Base-by-base conservation (phyloP, 1,140 invertebrate genomes). In the Venturia canescens region DNA sequence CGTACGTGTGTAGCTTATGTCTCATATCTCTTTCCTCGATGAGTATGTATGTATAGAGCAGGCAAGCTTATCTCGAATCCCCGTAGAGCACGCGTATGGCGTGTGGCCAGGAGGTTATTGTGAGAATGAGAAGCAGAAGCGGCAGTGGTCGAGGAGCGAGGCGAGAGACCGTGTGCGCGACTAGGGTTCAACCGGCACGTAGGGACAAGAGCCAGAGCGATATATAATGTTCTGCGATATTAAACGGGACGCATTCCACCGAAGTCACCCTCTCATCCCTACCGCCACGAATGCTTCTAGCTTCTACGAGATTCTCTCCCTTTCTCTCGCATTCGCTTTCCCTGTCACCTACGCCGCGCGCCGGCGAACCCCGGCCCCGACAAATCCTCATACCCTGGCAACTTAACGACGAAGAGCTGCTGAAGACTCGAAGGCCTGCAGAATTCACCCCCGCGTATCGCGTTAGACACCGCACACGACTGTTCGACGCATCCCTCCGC, bases 151-250 rank as follows among this genome's bases (percentile, higher is more conserved):
- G 67, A 70, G 67, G 79, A 27, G n/a, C n/a, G 44, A 70, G 67
- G 72, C 26, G 69, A 60, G 57, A 78, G 76, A 31, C 23, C 38
- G 44, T 71, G 69, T 80, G 48, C 23, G 44, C 13, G 66, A 18
- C 23, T 27, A 38, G 29, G 50, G 44, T 44, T n/a, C 16, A 48
- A 57, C 26, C 53, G 48, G 31, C 34, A 78, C 84, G 83, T 86
- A 88, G 87, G 88, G 87, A 88, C 87, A 88, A 88, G 88, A 88
- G 85, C 50, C 72, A 88, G 6, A 86, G 86, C 91, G 89, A 91
- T 91, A 92, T 91, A 91, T 92, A 91, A 92, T 91, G 90, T 92
- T 91, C 90, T 88, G 88, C 89, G 90, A 91, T 91, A 92, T 92
- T 91, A 91, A 92, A 92, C 90, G 90, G 90, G 88, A 88, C 89